Evolutionary conservation across 2,113 vertebrate genomes (phyloP).

Genomic region (Pogona vitticeps): DNA sequence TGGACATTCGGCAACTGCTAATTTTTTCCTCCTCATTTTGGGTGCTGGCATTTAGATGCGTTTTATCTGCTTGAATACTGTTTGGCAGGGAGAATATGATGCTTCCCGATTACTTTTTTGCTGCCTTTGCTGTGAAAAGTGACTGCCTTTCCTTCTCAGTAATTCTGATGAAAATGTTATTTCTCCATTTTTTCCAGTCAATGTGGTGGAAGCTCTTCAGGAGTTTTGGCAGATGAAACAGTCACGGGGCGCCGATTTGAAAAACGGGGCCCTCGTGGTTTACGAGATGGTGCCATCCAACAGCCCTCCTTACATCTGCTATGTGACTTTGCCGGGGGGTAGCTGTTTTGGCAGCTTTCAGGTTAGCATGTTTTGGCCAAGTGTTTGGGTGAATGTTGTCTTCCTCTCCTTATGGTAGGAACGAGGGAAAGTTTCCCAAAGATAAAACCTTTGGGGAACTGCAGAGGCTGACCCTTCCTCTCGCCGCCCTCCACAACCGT

Average conservation of each 20-base stretch:
- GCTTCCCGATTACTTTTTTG: accelerated
- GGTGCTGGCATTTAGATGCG: too few species aligned
- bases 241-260: constrained; percentile 91
- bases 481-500: too few species aligned
- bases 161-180: accelerated
- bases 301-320: constrained; percentile 95
- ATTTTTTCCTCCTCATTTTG: too few species aligned
- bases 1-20: too few species aligned
- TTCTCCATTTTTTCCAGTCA: constrained; percentile 78
- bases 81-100: background rate
- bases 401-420: background rate
- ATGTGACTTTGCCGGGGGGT: constrained; percentile 94
- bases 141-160: too few species aligned
- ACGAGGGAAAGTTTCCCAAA: too few species aligned
- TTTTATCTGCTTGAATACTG: too few species aligned
- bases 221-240: constrained; percentile 99
- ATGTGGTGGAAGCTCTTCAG: constrained; percentile 97
- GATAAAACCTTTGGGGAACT: too few species aligned
- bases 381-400: background rate
- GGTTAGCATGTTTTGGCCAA: constrained; percentile 71
- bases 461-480: too few species aligned
- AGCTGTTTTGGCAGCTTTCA: constrained; percentile 99
- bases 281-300: constrained; percentile 97
- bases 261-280: constrained; percentile 96
- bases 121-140: background rate